Percentiles rank a stretch among this genome's conserved stretches.
Conservation (phyloP, 2,797 vertebrate genomes). For the Hyperoplus lanceolatus region DNA sequence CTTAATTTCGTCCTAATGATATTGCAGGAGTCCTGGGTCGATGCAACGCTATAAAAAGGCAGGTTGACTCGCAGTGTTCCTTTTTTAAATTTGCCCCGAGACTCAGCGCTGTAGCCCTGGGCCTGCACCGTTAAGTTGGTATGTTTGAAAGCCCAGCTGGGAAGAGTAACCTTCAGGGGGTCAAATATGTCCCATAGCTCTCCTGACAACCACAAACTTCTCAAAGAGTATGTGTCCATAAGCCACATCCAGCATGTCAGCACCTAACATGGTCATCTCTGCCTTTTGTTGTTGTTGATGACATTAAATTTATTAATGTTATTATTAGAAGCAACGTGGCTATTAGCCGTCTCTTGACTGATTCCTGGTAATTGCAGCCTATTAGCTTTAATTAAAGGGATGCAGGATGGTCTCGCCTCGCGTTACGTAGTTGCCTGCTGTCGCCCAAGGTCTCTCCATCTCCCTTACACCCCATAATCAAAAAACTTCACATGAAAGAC, state of each 20-base stretch:
- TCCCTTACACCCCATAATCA: slow-evolving; percentile 74
- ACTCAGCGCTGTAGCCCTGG: slow-evolving; percentile 33
- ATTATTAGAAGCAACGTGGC: slow-evolving; percentile 61
- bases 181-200: slow-evolving; percentile 46
- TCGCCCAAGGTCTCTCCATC: slow-evolving; percentile 62
- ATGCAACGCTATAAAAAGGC: slow-evolving; percentile 12
- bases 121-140: slow-evolving; percentile 27
- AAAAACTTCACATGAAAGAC: slow-evolving; percentile 68
- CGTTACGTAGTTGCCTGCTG: slow-evolving; percentile 59
- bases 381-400: slow-evolving; percentile 84
- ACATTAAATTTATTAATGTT: slow-evolving; percentile 15
- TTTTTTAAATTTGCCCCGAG: slow-evolving; percentile 28
- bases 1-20: neutral
- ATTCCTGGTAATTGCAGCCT: slow-evolving; percentile 79
- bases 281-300: slow-evolving; percentile 35
- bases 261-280: neutral
- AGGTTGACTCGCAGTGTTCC: slow-evolving; percentile 10
- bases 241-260: slow-evolving; percentile 15
- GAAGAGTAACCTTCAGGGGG: slow-evolving; percentile 20
- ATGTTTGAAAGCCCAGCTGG: slow-evolving; percentile 56
- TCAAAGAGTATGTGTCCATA: slow-evolving; percentile 28
- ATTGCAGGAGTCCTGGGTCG: slow-evolving; percentile 4
- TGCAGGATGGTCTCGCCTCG: slow-evolving; percentile 48
- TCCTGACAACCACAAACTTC: slow-evolving; percentile 61
- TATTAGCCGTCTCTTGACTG: slow-evolving; percentile 76